Percentiles rank a stretch among this genome's conserved stretches.
Conservation (phyloP, 1,140 invertebrate species). For the Steinernema feltiae region DNA sequence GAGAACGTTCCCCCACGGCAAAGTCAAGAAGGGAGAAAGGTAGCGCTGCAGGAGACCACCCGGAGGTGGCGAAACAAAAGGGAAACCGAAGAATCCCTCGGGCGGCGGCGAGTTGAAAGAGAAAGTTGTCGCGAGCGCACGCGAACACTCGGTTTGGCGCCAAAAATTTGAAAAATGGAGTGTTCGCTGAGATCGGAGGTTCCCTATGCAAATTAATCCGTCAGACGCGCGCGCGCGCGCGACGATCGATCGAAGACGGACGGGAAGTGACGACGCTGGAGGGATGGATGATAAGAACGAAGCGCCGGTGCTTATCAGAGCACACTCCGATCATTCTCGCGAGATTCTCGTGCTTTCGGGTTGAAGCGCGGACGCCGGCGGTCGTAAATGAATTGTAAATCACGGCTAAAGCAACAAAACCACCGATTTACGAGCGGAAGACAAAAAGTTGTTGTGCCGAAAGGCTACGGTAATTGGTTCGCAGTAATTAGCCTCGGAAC, state of each 20-base stretch:
- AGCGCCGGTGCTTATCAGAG: neutral
- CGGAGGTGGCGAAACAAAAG: neutral
- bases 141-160: slow-evolving; percentile 2
- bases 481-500: neutral
- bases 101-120: slow-evolving; percentile 13
- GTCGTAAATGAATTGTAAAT: slow-evolving; percentile 9
- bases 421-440: slow-evolving; percentile 1
- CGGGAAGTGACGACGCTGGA: no score
- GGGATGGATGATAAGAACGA: no score
- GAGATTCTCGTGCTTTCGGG: no score
- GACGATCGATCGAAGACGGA: neutral
- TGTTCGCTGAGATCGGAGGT: neutral
- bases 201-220: neutral
- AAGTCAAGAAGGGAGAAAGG: neutral
- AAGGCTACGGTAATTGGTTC: neutral
- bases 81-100: neutral
- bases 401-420: slow-evolving; percentile 3
- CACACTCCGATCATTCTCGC: no score
- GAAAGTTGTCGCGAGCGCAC: slow-evolving; percentile 1
- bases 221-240: no score
- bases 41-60: neutral
- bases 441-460: neutral
- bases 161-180: slow-evolving; percentile 13
- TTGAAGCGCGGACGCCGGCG: neutral
- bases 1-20: no score